Evolutionary conservation across 2,888 invertebrate genomes (phyloP).

Genomic region (Sesia apiformis): DNA sequence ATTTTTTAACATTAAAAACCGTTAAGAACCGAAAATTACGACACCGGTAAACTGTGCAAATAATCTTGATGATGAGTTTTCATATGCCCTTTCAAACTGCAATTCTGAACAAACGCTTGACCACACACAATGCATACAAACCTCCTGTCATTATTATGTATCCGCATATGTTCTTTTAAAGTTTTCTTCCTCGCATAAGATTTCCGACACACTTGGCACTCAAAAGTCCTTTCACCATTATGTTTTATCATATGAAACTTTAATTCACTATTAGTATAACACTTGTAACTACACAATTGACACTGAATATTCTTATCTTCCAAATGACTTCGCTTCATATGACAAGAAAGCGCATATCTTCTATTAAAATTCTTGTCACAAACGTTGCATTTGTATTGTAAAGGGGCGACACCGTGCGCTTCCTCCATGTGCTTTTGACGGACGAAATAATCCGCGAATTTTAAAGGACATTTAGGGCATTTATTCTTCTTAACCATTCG

Average conservation of each 20-base stretch:
- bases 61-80: constrained; percentile 43
- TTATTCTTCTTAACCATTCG: constrained; percentile 24
- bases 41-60: not conserved
- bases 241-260: constrained; percentile 34
- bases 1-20: not conserved
- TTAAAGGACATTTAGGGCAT: constrained; percentile 27
- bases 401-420: constrained; percentile 16
- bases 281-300: constrained; percentile 37
- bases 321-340: constrained; percentile 50
- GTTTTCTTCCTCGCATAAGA: constrained; percentile 37
- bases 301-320: constrained; percentile 38
- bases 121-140: constrained; percentile 59
- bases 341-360: constrained; percentile 33
- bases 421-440: constrained; percentile 28
- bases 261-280: constrained; percentile 31
- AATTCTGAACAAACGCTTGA: constrained; percentile 58
- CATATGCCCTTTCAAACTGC: constrained; percentile 59
- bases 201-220: constrained; percentile 55
- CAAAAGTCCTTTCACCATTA: constrained; percentile 25
- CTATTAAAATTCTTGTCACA: constrained; percentile 28
- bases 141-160: constrained; percentile 43
- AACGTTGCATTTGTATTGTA: constrained; percentile 16
- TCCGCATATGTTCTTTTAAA: constrained; percentile 35
- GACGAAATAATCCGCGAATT: constrained; percentile 29
- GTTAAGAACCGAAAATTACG: not conserved